Conservation (phyloP, 92 coral and sea anemone species). For the Siderastrea siderea region DNA sequence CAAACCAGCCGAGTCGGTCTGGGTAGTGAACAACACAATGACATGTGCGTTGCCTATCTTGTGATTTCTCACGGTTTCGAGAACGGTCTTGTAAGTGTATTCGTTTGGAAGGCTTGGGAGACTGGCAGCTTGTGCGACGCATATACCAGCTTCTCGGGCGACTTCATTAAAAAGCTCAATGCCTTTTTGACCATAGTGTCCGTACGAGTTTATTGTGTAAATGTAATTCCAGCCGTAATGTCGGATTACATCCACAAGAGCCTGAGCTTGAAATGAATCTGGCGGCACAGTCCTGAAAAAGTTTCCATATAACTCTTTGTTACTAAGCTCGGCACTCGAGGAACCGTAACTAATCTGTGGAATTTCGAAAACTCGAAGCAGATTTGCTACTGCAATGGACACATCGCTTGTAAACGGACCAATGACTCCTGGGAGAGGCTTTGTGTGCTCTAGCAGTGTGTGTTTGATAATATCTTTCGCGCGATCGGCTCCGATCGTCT, state of each 20-base stretch:
- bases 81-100: slow-evolving; percentile 39
- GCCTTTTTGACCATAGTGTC: slow-evolving; percentile 88
- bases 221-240: slow-evolving; percentile 92
- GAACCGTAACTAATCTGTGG: slow-evolving; percentile 98
- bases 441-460: slow-evolving; percentile 58
- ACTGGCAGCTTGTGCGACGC: slow-evolving; percentile 65
- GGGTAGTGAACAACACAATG: slow-evolving; percentile 82
- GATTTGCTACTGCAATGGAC: slow-evolving; percentile 93
- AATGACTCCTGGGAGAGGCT: slow-evolving; percentile 80
- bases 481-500: slow-evolving; percentile 95
- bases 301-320: slow-evolving; percentile 86
- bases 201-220: slow-evolving; percentile 80
- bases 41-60: slow-evolving; percentile 45
- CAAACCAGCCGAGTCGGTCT: slow-evolving; percentile 85
- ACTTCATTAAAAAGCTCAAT: slow-evolving; percentile 59
- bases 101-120: slow-evolving; percentile 67
- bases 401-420: slow-evolving; percentile 95
- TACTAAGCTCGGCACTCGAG: slow-evolving; percentile 89
- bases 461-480: slow-evolving; percentile 89
- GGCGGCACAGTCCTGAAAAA: slow-evolving; percentile 97
- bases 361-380: slow-evolving; percentile 91
- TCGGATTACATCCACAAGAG: slow-evolving; percentile 79
- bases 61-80: background rate
- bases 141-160: slow-evolving; percentile 71
- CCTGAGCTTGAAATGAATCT: slow-evolving; percentile 91